Conservation (phyloP, 2,113 vertebrate genomes). For the Corythoichthys haematopterus region DNA sequence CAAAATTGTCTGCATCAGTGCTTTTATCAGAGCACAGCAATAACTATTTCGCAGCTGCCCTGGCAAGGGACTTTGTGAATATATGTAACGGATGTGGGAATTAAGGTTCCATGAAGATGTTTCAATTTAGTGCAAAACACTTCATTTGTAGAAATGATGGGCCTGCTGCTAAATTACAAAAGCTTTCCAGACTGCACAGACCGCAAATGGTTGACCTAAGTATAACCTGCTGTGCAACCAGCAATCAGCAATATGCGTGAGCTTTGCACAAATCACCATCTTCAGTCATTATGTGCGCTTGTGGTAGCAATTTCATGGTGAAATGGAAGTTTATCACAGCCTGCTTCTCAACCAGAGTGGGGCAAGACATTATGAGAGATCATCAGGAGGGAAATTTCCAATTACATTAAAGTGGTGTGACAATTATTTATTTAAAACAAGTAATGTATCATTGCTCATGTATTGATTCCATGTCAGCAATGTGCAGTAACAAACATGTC, state of each 20-base stretch:
- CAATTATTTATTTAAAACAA: neutral
- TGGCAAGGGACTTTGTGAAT: neutral
- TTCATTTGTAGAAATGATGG: constrained; percentile 3
- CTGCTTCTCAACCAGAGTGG: neutral
- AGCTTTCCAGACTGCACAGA: neutral
- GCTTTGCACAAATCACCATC: neutral
- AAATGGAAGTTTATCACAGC: neutral
- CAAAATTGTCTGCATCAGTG: neutral
- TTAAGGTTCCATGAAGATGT: no score
- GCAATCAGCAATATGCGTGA: neutral
- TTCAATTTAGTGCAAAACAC: neutral
- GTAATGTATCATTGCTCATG: neutral
- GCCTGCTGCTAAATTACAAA: neutral
- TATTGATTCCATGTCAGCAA: neutral
- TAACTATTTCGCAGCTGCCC: neutral
- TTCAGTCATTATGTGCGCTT: neutral
- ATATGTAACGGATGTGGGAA: neutral
- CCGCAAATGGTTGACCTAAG: neutral
- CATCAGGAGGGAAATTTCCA: constrained; percentile 1
- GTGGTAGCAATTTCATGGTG: neutral
- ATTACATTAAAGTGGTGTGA: neutral
- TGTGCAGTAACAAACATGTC: neutral
- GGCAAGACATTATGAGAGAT: neutral
- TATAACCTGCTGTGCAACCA: neutral
- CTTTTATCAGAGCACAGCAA: neutral